A percentile compares a stretch with the other conserved stretches of the same genome.
Conservation (phyloP, 2,113 vertebrate genomes). For the Brachyistius frenatus region DNA sequence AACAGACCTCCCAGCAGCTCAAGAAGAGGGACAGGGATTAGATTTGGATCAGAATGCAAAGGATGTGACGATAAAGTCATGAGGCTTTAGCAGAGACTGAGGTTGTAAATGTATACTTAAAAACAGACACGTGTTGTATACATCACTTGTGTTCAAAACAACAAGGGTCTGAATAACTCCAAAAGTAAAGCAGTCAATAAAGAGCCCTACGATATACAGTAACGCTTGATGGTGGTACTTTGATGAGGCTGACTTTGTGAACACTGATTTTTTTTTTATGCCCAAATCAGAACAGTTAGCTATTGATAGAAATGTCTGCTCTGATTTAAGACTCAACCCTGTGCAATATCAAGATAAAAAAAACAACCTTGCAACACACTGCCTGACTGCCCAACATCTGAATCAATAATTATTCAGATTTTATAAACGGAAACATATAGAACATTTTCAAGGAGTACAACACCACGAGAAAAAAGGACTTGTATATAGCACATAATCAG, state of each 20-base stretch:
- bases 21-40: constrained; percentile 45
- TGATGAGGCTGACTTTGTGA: neutral
- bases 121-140: neutral
- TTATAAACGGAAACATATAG: neutral
- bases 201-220: neutral
- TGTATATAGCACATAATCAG: no score
- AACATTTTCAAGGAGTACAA: no score
- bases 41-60: constrained; percentile 57
- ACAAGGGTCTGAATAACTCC: neutral
- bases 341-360: no score
- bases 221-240: neutral
- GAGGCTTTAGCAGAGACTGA: constrained; percentile 4
- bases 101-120: constrained; percentile 2
- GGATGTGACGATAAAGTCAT: constrained; percentile 36
- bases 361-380: no score
- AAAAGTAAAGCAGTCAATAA: neutral
- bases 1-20: constrained; percentile 51
- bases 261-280: neutral
- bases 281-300: no score
- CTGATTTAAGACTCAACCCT: no score
- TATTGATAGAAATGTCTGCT: no score
- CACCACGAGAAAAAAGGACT: no score
- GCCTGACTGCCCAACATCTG: neutral
- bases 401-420: neutral
- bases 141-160: neutral